These are phyloP conservation scores for Charadrius vociferus DNA, from an alignment of 2,113 vertebrate species.

Conservation along the genomic window DNA sequence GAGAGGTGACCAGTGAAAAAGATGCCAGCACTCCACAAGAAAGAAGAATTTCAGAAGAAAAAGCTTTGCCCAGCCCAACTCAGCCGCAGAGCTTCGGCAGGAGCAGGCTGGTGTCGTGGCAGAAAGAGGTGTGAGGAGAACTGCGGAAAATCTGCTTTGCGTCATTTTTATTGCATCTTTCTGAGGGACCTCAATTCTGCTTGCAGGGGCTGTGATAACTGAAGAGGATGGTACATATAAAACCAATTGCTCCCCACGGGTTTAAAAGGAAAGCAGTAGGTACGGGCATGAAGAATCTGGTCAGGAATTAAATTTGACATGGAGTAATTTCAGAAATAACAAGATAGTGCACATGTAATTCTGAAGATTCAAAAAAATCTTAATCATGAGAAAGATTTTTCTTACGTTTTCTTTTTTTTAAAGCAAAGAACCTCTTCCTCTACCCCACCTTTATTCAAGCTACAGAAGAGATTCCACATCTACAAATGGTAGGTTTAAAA, in stretches of 20 bases:
- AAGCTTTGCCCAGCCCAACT: not conserved
- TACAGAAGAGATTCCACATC: not conserved
- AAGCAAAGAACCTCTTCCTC: not conserved
- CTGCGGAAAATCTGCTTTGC: not conserved
- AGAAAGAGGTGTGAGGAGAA: not conserved
- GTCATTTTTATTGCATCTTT: not conserved
- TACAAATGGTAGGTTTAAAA: not conserved
- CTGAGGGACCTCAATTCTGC: not conserved
- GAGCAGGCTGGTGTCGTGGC: accelerated
- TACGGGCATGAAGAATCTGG: not conserved
- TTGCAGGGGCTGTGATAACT: not conserved
- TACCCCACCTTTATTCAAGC: not conserved
- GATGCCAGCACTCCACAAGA: not conserved
- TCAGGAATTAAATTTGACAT: not conserved
- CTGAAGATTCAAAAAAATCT: not conserved
- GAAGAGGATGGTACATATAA: not conserved
- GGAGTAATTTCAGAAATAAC: not conserved
- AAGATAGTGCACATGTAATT: accelerated
- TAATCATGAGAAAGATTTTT: not conserved
- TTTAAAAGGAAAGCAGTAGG: not conserved
- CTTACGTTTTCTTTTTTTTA: not conserved
- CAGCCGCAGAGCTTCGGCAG: accelerated
- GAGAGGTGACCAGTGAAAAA: not conserved
- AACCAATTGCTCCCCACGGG: accelerated
- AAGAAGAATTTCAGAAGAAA: not conserved